These are phyloP conservation scores for Pseudorasbora parva DNA, from an alignment of 2,113 vertebrate genomes.

Conservation along the genomic window DNA sequence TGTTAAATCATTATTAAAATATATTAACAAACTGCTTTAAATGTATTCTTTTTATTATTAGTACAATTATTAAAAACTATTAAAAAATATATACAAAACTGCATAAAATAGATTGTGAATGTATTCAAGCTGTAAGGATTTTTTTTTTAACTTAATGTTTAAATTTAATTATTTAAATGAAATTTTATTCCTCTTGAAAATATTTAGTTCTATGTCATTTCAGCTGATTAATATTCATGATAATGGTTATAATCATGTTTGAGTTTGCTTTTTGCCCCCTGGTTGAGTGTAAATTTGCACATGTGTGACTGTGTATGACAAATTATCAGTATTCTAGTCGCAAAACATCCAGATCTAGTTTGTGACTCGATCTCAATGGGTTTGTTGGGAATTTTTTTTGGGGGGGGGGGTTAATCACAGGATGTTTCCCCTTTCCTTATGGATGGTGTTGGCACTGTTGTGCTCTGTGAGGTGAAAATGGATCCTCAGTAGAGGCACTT, in stretches of 20 bases:
- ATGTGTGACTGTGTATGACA: conserved; percentile 13
- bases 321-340: too few relatives aligned
- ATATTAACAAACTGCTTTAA: too few relatives aligned
- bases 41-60: too few relatives aligned
- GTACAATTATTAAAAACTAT: not conserved
- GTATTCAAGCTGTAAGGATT: not conserved
- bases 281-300: conserved; percentile 4
- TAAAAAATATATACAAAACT: not conserved
- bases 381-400: not conserved
- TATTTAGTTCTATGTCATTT: not conserved
- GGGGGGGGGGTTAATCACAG: conserved; percentile 5
- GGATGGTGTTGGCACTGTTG: conserved; percentile 29
- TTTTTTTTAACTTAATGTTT: not conserved
- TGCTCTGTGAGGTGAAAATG: conserved; percentile 41
- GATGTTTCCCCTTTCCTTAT: conserved; percentile 10
- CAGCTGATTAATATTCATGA: not conserved
- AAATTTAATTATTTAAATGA: not conserved
- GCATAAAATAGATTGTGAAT: too few relatives aligned
- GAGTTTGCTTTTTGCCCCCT: not conserved
- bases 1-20: too few relatives aligned
- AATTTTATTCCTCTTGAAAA: not conserved
- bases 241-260: not conserved
- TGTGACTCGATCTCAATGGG: conserved; percentile 1
- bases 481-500: conserved; percentile 47
- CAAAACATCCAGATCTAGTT: conserved; percentile 32